Percentiles rank a stretch among this genome's conserved stretches.
These are phyloP conservation scores for Xerus rutilus DNA, from an alignment of 2,797 vertebrate species.

Conservation along the genomic window DNA sequence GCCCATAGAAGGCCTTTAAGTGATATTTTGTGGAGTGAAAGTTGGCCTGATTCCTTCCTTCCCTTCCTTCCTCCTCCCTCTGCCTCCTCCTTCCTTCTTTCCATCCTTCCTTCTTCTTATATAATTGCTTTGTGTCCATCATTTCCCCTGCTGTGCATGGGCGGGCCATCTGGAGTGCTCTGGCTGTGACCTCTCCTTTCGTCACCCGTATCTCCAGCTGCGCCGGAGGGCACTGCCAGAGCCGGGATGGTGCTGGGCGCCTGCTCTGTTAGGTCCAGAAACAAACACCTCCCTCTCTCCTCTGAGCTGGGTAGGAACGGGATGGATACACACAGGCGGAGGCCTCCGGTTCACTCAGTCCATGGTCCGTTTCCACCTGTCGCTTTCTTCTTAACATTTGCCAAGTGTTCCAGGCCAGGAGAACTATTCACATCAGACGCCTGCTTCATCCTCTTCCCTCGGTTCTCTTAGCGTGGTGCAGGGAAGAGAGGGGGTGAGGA, in stretches of 20 bases:
- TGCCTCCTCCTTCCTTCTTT: rapidly evolving
- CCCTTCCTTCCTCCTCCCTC: rapidly evolving
- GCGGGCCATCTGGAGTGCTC: neutral
- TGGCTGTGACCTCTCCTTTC: neutral
- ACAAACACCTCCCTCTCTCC: neutral
- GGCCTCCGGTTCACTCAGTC: slow-evolving; percentile 85
- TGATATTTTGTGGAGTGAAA: neutral
- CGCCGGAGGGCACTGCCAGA: neutral
- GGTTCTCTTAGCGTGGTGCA: slow-evolving; percentile 26
- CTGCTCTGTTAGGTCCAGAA: neutral
- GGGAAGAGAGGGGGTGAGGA: slow-evolving; percentile 31
- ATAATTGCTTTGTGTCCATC: neutral
- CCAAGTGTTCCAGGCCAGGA: slow-evolving; percentile 80
- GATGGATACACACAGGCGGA: slow-evolving; percentile 85
- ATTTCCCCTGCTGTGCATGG: neutral
- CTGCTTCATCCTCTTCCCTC: slow-evolving; percentile 52
- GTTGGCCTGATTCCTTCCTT: neutral
- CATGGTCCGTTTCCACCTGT: slow-evolving; percentile 88
- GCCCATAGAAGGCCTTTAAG: neutral
- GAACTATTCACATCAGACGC: slow-evolving; percentile 83
- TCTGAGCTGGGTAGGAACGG: neutral
- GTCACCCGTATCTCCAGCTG: neutral
- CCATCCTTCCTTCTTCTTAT: rapidly evolving
- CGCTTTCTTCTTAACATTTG: slow-evolving; percentile 88
- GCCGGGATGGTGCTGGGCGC: neutral